phyloP scores from a whole-genome alignment of 2,888 invertebrate species.

The Phortica okadai region DNA sequence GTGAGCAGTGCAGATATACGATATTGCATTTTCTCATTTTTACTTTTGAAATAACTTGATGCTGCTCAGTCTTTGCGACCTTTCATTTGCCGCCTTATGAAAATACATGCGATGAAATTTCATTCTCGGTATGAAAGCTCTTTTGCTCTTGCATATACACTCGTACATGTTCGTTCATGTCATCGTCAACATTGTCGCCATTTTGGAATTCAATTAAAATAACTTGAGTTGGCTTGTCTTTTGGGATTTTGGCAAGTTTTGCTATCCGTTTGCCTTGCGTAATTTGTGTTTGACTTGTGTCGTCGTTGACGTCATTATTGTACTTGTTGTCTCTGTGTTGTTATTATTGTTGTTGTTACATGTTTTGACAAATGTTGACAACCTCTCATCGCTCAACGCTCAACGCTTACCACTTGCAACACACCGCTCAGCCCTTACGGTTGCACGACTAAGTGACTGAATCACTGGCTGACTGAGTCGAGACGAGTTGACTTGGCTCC shows the following conservation, averaged over 20 bases:
- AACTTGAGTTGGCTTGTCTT: conserved; percentile 1
- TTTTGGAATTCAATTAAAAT: conserved; percentile 24
- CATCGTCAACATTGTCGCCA: not conserved
- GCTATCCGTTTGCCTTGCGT: not conserved
- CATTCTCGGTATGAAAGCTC: not conserved
- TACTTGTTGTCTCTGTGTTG: not conserved
- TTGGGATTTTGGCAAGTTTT: conserved; percentile 5
- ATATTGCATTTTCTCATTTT: too few species aligned
- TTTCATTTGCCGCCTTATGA: too few species aligned
- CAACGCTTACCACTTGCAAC: not conserved
- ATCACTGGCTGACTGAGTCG: not conserved
- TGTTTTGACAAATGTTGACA: conserved; percentile 30
- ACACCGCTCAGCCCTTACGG: too few species aligned
- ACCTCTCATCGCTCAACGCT: not conserved
- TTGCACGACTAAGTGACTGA: not conserved
- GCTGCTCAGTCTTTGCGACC: too few species aligned
- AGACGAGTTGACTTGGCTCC: not conserved
- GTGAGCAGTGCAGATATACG: too few species aligned
- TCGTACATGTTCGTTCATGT: not conserved
- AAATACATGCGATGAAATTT: too few species aligned
- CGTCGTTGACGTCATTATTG: not conserved
- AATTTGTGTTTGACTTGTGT: conserved; percentile 13
- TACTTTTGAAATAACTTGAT: too few species aligned
- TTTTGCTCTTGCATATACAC: not conserved
- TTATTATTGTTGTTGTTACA: conserved; percentile 3